Evolutionary conservation across 2,797 vertebrate genomes (phyloP), one percentile per base, ranked within the genome.

Genomic region (Danio tinwini): DNA sequence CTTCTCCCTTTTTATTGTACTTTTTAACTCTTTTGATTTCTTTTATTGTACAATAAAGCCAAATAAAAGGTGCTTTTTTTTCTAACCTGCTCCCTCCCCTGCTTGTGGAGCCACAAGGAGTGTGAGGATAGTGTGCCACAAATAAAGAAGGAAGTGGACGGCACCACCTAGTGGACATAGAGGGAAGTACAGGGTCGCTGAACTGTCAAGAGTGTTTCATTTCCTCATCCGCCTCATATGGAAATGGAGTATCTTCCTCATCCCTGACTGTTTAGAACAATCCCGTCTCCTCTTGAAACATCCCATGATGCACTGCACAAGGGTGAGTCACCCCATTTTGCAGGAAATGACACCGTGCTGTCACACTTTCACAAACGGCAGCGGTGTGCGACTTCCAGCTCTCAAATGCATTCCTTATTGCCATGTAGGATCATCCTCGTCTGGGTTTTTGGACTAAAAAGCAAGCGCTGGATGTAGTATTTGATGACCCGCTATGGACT

Each of bases 21-120:
- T 73, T 75, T 82, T 83, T 87, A 74, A 73, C 65, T 85, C 76
- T 87, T 68, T 83, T 80, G 81, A 74, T 78, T 74, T 76, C 84
- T 86, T 82, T 80, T 88, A 86, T 85, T 76, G 88, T 74, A 80
- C 86, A 78, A 87, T 85, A 74, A 91, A 92, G 90, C 92, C 92
- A 92, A 94, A 92, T 89, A 91, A 90, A 93, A 86, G 91, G 92
- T 94, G 93, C 91, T 93, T 90, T 88, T 90, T 88, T 90, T 74
- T 87, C 87, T 76, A 80, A 16, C 64, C 44, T 49, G 53, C 40
- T 83, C 37, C 19, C 37, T 82, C 84, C 86, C 70, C 53, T 67
- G 78, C 74, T 63, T 50, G 0, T 68, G 78, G 83, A 84, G 65
- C 68, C 81, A 4, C 17, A 40, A 65, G 62, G 14, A 53, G 14